Percentiles rank a stretch among this genome's conserved stretches.
phyloP scores from a whole-genome alignment of 1,140 invertebrate species.

The Aphis gossypii region DNA sequence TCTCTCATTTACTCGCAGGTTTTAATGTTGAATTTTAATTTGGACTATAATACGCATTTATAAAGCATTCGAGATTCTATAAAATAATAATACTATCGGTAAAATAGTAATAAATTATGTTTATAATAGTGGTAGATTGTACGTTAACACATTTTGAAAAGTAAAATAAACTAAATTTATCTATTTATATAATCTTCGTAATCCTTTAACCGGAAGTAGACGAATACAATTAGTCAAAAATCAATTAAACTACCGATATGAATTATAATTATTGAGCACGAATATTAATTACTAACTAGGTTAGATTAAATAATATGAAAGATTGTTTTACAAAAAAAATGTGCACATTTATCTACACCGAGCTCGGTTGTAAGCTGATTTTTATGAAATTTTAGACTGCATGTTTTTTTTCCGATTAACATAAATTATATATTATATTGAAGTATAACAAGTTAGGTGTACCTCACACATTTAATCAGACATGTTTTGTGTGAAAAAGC shows the following conservation, averaged over 20 bases:
- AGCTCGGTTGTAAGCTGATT: neutral
- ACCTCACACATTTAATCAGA: neutral
- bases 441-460: neutral
- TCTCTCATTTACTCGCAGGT: neutral
- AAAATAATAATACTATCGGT: neutral
- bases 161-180: neutral
- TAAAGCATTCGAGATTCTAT: neutral
- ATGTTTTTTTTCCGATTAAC: neutral
- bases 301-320: neutral
- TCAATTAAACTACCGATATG: neutral
- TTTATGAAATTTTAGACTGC: neutral
- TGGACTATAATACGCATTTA: neutral
- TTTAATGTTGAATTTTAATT: too few species aligned
- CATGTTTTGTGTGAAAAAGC: neutral
- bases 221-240: neutral
- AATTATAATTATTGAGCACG: neutral
- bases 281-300: neutral
- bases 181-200: neutral
- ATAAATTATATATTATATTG: neutral
- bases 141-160: neutral
- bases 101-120: neutral
- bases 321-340: neutral
- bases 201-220: neutral
- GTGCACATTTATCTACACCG: neutral
- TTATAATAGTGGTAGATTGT: neutral